Evolutionary conservation across 2,888 invertebrate species (phyloP), one percentile per base, ranked within the genome.

Genomic region (Heliconius aoede): DNA sequence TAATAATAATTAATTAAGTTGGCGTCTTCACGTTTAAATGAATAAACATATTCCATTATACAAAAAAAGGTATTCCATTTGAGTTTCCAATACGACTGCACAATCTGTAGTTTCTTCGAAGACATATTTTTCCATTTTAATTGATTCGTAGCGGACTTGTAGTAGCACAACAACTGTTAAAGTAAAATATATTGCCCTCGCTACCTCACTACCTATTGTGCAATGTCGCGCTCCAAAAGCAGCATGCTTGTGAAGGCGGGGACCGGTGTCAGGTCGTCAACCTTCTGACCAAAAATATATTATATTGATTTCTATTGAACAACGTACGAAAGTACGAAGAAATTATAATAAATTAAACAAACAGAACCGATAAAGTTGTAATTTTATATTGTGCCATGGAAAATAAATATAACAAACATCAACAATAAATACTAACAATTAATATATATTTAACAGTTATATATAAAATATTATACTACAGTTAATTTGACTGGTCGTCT

Each of bases 151-250:
- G 36, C 15, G 24, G 51, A 68, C 28, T 46, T 28, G n/a, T 55
- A 30, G 46, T 40, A 28, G 62, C 51, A 65, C 18, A 60, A 46
- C 55, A 58, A 61, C 46, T 46, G 32, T 46, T 58, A 26, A 51
- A 77, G 51, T 28, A 76, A 71, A 71, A 78, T 68, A 61, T 77
- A 80, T 81, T 84, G 82, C 85, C 83, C 84, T 65, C 85, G 83
- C 85, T 83, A 85, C n/a, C n/a, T n/a, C n/a, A n/a, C 82, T 79
- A 65, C 65, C 36, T 65, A 81, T 88, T 87, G 87, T 87, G 91
- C 90, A 90, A 91, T 90, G 90, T 90, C 88, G 90, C 89, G 89
- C 90, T 90, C 90, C 87, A 90, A 85, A 91, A 91, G 88, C 88
- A 90, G 85, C 85, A 85, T 85, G 85, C 83, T 87, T 83, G 84